Percentiles rank a stretch among this genome's conserved stretches.
Conservation (phyloP, 2,797 vertebrate species). For the Notamacropus eugenii region DNA sequence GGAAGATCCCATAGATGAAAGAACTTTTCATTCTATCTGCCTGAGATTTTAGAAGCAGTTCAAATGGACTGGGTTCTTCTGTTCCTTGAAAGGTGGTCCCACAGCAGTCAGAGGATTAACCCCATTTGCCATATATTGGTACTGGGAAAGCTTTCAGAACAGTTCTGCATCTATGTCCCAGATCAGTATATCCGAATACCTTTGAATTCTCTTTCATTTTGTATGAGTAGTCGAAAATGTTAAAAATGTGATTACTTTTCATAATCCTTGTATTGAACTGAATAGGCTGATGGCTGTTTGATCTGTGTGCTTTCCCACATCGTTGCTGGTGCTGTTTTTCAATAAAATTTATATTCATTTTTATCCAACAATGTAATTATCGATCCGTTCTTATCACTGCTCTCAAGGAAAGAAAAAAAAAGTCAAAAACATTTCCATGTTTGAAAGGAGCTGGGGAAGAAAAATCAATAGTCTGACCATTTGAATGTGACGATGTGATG, state of each 20-base stretch:
- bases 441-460: conserved; percentile 65
- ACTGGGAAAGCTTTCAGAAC: not conserved
- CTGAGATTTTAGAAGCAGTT: not conserved
- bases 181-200: not conserved
- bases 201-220: conserved; percentile 36
- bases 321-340: conserved; percentile 76
- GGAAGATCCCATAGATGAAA: conserved; percentile 39
- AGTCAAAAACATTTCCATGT: conserved; percentile 72
- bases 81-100: not conserved
- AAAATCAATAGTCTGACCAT: conserved; percentile 72
- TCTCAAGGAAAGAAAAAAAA: conserved; percentile 16
- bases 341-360: conserved; percentile 83
- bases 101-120: not conserved
- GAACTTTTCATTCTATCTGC: not conserved
- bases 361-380: conserved; percentile 80
- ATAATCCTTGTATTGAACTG: conserved; percentile 18
- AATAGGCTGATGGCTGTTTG: conserved; percentile 45
- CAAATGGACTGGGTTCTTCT: not conserved
- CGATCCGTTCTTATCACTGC: conserved; percentile 69
- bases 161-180: not conserved
- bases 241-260: conserved; percentile 40
- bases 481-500: conserved; percentile 62
- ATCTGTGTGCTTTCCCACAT: conserved; percentile 45
- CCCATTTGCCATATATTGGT: accelerated
- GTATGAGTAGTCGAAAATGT: not conserved